phyloP scores from a whole-genome alignment of 1,140 invertebrate species.

The Cyphomyrmex costatus region DNA sequence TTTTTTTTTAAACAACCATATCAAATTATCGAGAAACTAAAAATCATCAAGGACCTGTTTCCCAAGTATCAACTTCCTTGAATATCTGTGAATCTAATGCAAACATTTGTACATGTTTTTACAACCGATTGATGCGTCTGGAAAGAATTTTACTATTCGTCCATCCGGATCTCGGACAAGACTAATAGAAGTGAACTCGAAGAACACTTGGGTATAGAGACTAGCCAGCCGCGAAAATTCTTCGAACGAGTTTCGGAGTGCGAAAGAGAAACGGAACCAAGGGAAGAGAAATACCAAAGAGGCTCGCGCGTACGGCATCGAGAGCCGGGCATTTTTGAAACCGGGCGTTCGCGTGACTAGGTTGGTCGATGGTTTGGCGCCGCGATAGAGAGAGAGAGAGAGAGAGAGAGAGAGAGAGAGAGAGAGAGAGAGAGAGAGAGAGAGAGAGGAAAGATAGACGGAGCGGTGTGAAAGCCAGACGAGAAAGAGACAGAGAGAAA shows the following conservation, averaged over 20 bases:
- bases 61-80: background rate
- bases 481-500: constrained; percentile 57
- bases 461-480: constrained; percentile 65
- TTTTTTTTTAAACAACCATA: background rate
- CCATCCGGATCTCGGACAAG: constrained; percentile 2
- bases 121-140: background rate
- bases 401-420: background rate
- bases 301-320: constrained; percentile 59
- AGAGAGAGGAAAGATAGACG: constrained; percentile 51
- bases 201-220: constrained; percentile 1
- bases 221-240: constrained; percentile 38
- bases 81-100: background rate
- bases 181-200: constrained; percentile 28
- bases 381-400: constrained; percentile 31
- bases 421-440: background rate
- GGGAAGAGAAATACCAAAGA: constrained; percentile 65
- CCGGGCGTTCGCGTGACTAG: constrained; percentile 82
- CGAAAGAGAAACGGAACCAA: constrained; percentile 39
- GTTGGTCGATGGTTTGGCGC: constrained; percentile 75
- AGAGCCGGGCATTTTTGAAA: constrained; percentile 81
- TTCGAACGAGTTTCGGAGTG: constrained; percentile 19
- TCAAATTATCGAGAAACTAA: background rate
- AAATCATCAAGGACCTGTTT: background rate
- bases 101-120: constrained; percentile 11
- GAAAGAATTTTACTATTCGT: constrained; percentile 25